Evolutionary conservation across 2,797 vertebrate species (phyloP).

Genomic region (Australoheros facetus): DNA sequence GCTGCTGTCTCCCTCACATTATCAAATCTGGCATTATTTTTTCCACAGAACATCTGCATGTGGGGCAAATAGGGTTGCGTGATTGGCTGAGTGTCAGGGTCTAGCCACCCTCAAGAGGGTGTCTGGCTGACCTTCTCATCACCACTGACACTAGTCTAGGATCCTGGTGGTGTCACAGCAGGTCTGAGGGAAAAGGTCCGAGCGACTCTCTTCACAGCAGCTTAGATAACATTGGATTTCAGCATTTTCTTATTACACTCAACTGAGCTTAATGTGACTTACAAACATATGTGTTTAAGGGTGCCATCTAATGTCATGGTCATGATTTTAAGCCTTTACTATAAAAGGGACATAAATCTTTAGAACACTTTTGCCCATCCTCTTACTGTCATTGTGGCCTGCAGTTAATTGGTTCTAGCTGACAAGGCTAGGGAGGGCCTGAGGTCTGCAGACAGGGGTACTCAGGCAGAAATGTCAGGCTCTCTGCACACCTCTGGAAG

Average conservation of each 20-base stretch:
- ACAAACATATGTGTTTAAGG: constrained; percentile 13
- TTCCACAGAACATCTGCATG: constrained; percentile 59
- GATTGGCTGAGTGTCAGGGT: constrained; percentile 64
- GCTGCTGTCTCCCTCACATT: constrained; percentile 45
- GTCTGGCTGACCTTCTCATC: constrained; percentile 74
- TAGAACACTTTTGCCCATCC: constrained; percentile 34
- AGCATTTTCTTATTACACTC: constrained; percentile 15
- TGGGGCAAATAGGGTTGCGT: constrained; percentile 33
- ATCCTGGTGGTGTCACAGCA: constrained; percentile 45
- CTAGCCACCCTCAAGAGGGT: constrained; percentile 64
- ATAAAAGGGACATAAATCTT: constrained; percentile 44
- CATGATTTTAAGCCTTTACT: constrained; percentile 36
- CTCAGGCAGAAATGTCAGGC: constrained; percentile 73
- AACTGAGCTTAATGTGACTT: constrained; percentile 16
- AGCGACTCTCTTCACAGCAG: constrained; percentile 24
- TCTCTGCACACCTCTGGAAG: constrained; percentile 68
- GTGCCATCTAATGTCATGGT: constrained; percentile 21
- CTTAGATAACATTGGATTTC: constrained; percentile 26
- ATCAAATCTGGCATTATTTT: constrained; percentile 61
- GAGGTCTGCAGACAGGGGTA: constrained; percentile 68
- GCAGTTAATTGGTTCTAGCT: constrained; percentile 65
- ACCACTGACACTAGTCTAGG: constrained; percentile 48
- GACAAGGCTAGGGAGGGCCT: constrained; percentile 64
- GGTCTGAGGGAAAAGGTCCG: constrained; percentile 38
- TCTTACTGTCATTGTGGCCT: constrained; percentile 47